Percentiles rank a stretch among this genome's conserved stretches.
Conservation (phyloP, 2,797 vertebrate species). For the Neomorphus geoffroyi region DNA sequence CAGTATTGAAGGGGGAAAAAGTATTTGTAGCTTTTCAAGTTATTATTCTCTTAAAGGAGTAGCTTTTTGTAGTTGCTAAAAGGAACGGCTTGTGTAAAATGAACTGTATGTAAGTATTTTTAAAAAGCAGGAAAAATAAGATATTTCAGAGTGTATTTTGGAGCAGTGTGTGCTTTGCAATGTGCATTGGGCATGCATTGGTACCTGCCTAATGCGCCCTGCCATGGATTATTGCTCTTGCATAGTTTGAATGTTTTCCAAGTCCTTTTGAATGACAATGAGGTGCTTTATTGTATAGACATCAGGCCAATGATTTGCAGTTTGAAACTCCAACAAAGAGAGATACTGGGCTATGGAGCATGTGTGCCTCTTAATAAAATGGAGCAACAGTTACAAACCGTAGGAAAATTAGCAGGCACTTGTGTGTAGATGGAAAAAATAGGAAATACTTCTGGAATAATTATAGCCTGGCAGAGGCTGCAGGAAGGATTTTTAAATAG, state of each 20-base stretch:
- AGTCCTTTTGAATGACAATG: slow-evolving; percentile 9
- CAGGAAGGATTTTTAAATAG: slow-evolving; percentile 1
- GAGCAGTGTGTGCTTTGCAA: not conserved
- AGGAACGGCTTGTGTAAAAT: not conserved
- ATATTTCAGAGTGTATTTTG: not conserved
- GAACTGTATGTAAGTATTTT: not conserved
- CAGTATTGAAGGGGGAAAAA: not conserved
- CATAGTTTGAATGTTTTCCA: slow-evolving; percentile 17
- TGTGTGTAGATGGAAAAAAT: not conserved
- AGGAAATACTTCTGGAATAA: not conserved
- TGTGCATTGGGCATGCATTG: slow-evolving; percentile 24
- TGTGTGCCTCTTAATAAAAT: not conserved
- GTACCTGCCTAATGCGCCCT: slow-evolving; percentile 43
- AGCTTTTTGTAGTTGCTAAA: not conserved
- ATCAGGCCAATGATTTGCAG: not conserved
- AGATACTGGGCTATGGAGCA: not conserved
- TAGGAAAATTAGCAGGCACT: not conserved
- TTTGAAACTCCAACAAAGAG: not conserved
- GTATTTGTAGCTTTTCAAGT: not conserved
- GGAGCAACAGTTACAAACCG: not conserved
- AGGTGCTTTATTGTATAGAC: slow-evolving; percentile 26
- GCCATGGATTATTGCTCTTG: slow-evolving; percentile 38
- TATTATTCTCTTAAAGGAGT: not conserved
- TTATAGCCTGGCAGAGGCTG: not conserved
- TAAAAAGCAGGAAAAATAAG: not conserved